Evolutionary conservation across 2,113 vertebrate species (phyloP), one percentile per base, ranked within the genome.

Genomic region (Sterna hirundo): DNA sequence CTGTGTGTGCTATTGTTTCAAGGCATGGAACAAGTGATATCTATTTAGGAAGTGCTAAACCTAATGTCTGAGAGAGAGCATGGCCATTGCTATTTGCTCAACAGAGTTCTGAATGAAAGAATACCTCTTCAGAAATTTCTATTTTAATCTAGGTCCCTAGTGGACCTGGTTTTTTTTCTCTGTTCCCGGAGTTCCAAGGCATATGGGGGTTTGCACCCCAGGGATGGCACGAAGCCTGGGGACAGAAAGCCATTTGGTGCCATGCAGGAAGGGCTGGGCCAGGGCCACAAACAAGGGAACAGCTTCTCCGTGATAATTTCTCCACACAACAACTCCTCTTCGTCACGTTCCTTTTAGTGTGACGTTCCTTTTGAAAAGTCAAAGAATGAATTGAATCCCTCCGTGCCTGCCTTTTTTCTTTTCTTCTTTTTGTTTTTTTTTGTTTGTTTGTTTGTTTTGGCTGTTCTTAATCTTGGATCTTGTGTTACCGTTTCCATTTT

Each of bases 1-100:
- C 7, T 12, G 0, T 1, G 4, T 19, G 22, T 9, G 13, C 22
- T 36, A 0, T 57, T 74, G 25, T 52, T 82, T 75, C 34, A 70
- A 26, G 86, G 29, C 2, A 1, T 16, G 15, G 19, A 62, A 58
- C 7, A 46, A 71, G 27, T 3, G 15, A 14, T 7, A 15, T 3
- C 15, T n/a, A 19, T 18, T 62, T 17, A 29, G 58, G 9, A 74
- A 72, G 14, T 29, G 40, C 16, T 38, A 38, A 78, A 66, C 26
- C 17, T 36, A 34, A 10, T 7, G 15, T 38, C 58, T 44, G 40
- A 65, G 51, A 42, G 44, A 66, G 26, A 21, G 12, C 26, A 6
- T 18, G 42, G 51, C 34, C 12, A 5, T 49, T 68, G 57, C 27
- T 79, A 11, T 14, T 55, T 57, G 36, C 51, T 51, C 8, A 9